phyloP scores from a whole-genome alignment of 2,888 invertebrate genomes.

The Cyclophora punctaria region DNA sequence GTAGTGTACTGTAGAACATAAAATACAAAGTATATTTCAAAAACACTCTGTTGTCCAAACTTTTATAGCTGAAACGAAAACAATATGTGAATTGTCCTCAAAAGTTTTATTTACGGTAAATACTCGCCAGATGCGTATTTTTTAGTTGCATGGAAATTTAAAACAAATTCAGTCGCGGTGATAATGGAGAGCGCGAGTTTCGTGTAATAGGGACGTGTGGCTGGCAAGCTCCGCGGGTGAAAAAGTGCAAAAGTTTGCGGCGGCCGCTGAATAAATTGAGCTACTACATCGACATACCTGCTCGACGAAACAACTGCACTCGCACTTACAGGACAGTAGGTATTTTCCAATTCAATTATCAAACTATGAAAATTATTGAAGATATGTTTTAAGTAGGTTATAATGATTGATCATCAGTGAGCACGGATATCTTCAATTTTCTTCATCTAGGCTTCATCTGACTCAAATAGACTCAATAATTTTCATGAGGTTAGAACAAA shows the following conservation, averaged over 20 bases:
- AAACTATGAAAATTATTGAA: no score
- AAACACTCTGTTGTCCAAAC: slow-evolving; percentile 10
- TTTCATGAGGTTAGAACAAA: neutral
- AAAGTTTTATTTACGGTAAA: slow-evolving; percentile 39
- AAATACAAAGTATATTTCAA: neutral
- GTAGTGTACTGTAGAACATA: no score
- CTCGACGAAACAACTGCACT: no score
- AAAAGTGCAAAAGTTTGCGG: slow-evolving; percentile 67
- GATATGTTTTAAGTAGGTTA: no score
- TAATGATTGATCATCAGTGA: no score
- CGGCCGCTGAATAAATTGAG: slow-evolving; percentile 35
- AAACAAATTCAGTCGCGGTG: slow-evolving; percentile 62
- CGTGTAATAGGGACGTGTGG: slow-evolving; percentile 64
- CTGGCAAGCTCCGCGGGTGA: slow-evolving; percentile 62
- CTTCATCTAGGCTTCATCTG: no score
- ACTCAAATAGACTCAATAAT: no score
- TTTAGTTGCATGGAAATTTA: slow-evolving; percentile 51
- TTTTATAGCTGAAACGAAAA: slow-evolving; percentile 32
- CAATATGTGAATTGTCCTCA: slow-evolving; percentile 22
- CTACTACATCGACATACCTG: slow-evolving; percentile 9
- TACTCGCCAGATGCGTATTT: slow-evolving; percentile 38
- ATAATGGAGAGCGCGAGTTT: slow-evolving; percentile 68
- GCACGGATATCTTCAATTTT: no score
- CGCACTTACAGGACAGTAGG: no score
- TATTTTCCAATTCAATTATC: no score